These are phyloP conservation scores for Protobothrops mucrosquamatus DNA, from an alignment of 2,113 vertebrate species.

Conservation along the genomic window DNA sequence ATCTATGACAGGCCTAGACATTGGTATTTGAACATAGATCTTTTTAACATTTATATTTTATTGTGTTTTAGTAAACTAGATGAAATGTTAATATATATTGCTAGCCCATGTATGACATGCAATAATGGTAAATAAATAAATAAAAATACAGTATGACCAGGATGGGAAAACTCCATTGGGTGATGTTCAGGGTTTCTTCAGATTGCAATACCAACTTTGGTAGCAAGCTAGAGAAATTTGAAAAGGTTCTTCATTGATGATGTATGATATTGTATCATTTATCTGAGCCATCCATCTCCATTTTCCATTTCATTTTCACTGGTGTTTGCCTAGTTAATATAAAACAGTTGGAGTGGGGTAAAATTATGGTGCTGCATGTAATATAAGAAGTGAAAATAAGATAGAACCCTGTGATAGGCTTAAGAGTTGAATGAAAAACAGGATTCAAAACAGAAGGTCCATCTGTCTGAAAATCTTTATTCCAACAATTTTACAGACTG, in stretches of 20 bases:
- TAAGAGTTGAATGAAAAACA: background rate
- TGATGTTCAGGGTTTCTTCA: background rate
- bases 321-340: background rate
- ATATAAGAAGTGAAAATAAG: background rate
- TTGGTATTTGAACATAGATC: background rate
- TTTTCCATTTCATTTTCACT: background rate
- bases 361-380: background rate
- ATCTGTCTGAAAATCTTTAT: background rate
- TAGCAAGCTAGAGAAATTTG: background rate
- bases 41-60: background rate
- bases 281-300: background rate
- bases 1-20: background rate
- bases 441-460: background rate
- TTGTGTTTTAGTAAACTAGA: background rate
- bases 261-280: background rate
- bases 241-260: background rate
- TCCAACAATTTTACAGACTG: background rate
- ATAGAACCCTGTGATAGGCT: background rate
- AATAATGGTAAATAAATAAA: background rate
- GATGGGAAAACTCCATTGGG: background rate
- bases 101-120: background rate
- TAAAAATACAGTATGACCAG: background rate
- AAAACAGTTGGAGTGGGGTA: background rate
- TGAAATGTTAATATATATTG: background rate
- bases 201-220: background rate